These are phyloP conservation scores for Eupithecia tripunctaria DNA, from an alignment of 2,888 invertebrate genomes.

Conservation along the genomic window DNA sequence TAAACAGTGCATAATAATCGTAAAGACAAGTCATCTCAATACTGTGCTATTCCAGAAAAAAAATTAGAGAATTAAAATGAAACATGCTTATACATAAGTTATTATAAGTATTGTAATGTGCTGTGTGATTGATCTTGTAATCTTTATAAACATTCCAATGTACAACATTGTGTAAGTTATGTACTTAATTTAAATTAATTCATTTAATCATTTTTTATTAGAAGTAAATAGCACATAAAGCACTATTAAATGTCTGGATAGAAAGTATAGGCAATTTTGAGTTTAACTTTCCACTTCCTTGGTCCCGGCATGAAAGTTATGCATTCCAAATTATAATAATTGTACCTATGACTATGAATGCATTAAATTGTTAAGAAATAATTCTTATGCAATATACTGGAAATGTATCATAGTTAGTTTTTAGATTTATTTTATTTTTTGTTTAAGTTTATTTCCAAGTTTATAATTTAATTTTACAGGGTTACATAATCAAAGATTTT, in stretches of 20 bases:
- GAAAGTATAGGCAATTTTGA: neutral
- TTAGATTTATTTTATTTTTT: neutral
- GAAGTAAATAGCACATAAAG: neutral
- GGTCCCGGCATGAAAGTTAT: neutral
- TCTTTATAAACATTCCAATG: constrained; percentile 27
- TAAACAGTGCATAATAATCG: too few species aligned
- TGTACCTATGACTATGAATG: neutral
- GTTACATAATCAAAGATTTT: neutral
- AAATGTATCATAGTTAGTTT: neutral
- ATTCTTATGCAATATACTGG: neutral
- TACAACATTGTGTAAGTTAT: constrained; percentile 24
- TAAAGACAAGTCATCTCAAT: neutral
- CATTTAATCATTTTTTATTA: neutral
- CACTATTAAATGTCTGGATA: neutral
- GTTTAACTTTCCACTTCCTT: neutral
- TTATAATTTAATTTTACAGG: neutral
- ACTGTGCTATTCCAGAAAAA: neutral
- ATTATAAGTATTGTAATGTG: neutral
- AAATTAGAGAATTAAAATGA: neutral
- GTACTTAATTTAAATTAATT: neutral
- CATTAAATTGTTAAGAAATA: neutral
- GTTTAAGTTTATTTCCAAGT: neutral
- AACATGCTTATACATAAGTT: neutral
- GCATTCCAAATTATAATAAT: neutral
- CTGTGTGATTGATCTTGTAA: constrained; percentile 22